Conservation (phyloP, 2,797 vertebrate species). For the Crossoptilon crossoptilon region DNA sequence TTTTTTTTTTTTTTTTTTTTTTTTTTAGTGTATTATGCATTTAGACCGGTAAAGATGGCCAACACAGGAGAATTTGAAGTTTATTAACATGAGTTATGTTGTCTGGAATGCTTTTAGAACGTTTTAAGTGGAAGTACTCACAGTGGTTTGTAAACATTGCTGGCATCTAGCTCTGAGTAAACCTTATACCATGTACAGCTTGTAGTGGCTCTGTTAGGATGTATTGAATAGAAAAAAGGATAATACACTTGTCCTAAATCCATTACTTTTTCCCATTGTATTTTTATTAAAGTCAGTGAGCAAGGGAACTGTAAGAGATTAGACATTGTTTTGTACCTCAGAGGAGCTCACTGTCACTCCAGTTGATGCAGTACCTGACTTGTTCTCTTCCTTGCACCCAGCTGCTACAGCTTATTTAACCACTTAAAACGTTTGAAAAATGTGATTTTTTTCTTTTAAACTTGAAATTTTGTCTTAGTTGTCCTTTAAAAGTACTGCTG, state of each 20-base stretch:
- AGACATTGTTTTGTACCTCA: constrained; percentile 46
- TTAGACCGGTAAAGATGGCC: not conserved
- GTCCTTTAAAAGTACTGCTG: not conserved
- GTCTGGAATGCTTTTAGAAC: not conserved
- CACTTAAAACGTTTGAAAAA: not conserved
- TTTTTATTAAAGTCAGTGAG: constrained; percentile 60
- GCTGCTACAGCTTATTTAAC: constrained; percentile 34
- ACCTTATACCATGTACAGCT: not conserved
- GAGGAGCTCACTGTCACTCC: constrained; percentile 5
- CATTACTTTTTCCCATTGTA: constrained; percentile 44
- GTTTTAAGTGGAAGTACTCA: not conserved
- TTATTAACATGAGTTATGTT: not conserved
- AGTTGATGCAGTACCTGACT: constrained; percentile 25
- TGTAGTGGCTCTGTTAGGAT: constrained; percentile 11
- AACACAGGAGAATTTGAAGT: not conserved
- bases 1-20: not conserved
- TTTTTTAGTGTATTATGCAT: not conserved
- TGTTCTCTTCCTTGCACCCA: constrained; percentile 4
- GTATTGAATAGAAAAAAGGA: constrained; percentile 2
- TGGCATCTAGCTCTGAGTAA: constrained; percentile 1
- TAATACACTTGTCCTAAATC: constrained; percentile 50
- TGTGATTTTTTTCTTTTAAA: not conserved
- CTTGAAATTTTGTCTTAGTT: not conserved
- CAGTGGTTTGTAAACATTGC: not conserved
- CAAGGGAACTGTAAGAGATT: constrained; percentile 58